Evolutionary conservation across 2,888 invertebrate species (phyloP).

Genomic region (Mythimna vitellina): DNA sequence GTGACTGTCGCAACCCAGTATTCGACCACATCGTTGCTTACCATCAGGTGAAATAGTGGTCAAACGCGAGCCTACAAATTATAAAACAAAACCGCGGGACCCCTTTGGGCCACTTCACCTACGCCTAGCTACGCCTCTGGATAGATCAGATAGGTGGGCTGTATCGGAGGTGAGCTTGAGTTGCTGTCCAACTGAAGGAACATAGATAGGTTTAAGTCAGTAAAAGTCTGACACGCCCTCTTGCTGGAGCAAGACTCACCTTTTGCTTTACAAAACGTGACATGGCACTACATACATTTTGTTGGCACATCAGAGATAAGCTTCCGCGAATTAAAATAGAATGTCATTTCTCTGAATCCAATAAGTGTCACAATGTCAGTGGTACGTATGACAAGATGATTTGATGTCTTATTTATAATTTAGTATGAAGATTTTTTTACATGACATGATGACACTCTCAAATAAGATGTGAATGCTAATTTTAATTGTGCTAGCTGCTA

Average conservation of each 20-base stretch:
- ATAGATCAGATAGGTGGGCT: background rate
- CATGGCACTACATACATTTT: slow-evolving; percentile 1
- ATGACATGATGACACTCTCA: slow-evolving; percentile 16
- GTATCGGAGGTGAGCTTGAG: background rate
- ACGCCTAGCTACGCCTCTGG: background rate
- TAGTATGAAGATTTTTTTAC: slow-evolving; percentile 9
- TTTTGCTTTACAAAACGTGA: background rate
- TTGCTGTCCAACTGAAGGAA: background rate
- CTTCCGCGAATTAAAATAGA: slow-evolving; percentile 24
- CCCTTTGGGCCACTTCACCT: no score
- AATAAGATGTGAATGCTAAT: slow-evolving; percentile 7
- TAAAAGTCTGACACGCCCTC: no score
- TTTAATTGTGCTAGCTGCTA: background rate
- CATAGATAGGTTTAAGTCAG: background rate
- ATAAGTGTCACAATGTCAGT: slow-evolving; percentile 43
- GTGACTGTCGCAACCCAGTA: no score
- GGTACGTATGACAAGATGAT: slow-evolving; percentile 18
- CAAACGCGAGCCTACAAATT: no score
- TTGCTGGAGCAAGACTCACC: no score
- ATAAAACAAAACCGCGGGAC: no score
- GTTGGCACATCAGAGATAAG: slow-evolving; percentile 30
- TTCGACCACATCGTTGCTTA: no score
- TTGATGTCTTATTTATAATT: slow-evolving; percentile 23
- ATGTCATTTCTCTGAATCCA: slow-evolving; percentile 42
- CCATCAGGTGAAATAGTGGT: no score